Conservation (phyloP, 2,888 invertebrate genomes). For the Spilarctia lutea region DNA sequence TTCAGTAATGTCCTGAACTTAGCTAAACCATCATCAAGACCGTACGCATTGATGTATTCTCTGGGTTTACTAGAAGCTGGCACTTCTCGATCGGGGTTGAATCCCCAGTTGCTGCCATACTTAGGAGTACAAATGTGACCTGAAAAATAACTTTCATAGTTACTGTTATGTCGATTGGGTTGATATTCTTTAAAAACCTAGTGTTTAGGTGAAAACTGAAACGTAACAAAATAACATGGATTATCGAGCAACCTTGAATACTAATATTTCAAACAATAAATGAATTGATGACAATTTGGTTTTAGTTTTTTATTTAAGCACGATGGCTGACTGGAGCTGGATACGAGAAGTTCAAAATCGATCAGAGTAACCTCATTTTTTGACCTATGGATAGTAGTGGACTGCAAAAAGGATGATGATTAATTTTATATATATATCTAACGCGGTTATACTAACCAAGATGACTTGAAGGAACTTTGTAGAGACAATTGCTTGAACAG, state of each 20-base stretch:
- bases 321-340: too few species aligned
- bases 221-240: too few species aligned
- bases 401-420: too few species aligned
- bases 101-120: conserved; percentile 8
- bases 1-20: conserved; percentile 1
- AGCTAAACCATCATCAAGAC: background rate
- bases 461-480: background rate
- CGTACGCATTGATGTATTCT: background rate
- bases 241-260: too few species aligned
- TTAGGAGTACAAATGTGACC: conserved; percentile 9
- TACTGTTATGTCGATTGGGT: too few species aligned
- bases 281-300: too few species aligned
- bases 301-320: too few species aligned
- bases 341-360: too few species aligned
- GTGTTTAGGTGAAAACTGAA: too few species aligned
- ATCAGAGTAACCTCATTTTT: background rate
- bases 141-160: background rate
- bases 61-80: background rate
- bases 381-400: too few species aligned
- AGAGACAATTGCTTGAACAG: background rate
- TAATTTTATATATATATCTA: background rate
- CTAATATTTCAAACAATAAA: too few species aligned
- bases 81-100: background rate
- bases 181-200: too few species aligned
- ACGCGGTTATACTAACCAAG: background rate